phyloP scores from a whole-genome alignment of 2,113 vertebrate genomes.

The Leuciscus idus region DNA sequence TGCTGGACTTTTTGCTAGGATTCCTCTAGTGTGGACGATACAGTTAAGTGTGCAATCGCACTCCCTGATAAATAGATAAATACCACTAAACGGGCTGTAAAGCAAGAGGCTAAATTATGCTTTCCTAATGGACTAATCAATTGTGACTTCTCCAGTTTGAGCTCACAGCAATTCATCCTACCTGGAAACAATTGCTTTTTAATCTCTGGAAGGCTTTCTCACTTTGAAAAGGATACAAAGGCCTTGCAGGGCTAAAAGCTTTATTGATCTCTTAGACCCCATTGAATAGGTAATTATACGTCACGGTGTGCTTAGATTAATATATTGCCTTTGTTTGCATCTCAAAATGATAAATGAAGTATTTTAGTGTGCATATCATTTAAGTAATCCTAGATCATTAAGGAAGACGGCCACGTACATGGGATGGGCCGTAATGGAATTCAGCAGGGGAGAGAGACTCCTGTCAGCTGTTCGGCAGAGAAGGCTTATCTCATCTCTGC shows the following conservation, averaged over 20 bases:
- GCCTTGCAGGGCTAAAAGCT: constrained; percentile 51
- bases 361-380: constrained; percentile 51
- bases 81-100: constrained; percentile 39
- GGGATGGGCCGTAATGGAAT: constrained; percentile 2
- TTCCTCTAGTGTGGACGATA: constrained; percentile 10
- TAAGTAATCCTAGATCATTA: constrained; percentile 45
- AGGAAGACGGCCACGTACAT: neutral
- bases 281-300: constrained; percentile 61
- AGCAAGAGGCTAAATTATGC: constrained; percentile 55
- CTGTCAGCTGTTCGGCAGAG: neutral
- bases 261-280: constrained; percentile 61
- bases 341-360: constrained; percentile 57
- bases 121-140: constrained; percentile 66
- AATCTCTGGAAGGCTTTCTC: constrained; percentile 51
- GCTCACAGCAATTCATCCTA: constrained; percentile 56
- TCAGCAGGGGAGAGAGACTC: neutral
- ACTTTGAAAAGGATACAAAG: constrained; percentile 56
- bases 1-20: constrained; percentile 47
- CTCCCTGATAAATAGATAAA: constrained; percentile 60
- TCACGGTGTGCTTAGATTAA: constrained; percentile 59
- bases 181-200: constrained; percentile 61
- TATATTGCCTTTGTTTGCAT: constrained; percentile 61
- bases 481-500: constrained; percentile 27
- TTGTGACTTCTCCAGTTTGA: constrained; percentile 44
- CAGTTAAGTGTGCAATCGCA: constrained; percentile 19